Evolutionary conservation across 2,797 vertebrate species (phyloP).

Genomic region (Phalloptychus januarius): DNA sequence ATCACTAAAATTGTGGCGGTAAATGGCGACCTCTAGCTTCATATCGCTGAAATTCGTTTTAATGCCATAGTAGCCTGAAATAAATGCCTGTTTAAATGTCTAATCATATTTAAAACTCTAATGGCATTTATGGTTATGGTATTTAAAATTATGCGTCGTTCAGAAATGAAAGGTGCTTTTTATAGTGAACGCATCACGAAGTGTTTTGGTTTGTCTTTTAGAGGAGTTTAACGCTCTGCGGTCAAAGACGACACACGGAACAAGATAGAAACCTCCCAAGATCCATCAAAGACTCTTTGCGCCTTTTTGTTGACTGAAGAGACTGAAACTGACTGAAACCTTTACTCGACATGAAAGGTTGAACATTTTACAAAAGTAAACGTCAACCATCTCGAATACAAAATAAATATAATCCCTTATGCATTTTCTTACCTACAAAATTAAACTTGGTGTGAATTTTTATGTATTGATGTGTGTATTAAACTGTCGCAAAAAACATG

Average conservation of each 20-base stretch:
- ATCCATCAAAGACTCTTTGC: background rate
- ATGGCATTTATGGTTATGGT: too few relatives aligned
- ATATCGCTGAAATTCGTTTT: background rate
- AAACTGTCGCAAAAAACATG: background rate
- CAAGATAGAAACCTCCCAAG: slow-evolving; percentile 48
- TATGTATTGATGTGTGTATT: background rate
- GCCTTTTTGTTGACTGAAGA: background rate
- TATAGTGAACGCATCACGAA: background rate
- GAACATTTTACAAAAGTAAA: background rate
- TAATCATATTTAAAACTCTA: background rate
- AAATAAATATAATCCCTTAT: background rate
- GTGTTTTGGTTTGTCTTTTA: background rate
- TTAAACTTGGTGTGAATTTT: too few relatives aligned
- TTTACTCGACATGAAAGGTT: background rate
- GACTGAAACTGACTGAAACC: background rate
- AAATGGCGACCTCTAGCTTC: slow-evolving; percentile 60
- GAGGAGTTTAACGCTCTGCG: slow-evolving; percentile 11
- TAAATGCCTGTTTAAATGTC: slow-evolving; percentile 66
- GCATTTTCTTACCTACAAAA: background rate
- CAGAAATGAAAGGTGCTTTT: background rate
- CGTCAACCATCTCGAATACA: background rate
- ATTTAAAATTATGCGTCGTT: too few relatives aligned
- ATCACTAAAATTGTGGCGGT: slow-evolving; percentile 1
- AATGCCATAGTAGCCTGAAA: slow-evolving; percentile 39
- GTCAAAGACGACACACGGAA: slow-evolving; percentile 40